A percentile compares a stretch with the other conserved stretches of the same genome.
Conservation (phyloP, 2,113 vertebrate genomes). For the Sceloporus undulatus region DNA sequence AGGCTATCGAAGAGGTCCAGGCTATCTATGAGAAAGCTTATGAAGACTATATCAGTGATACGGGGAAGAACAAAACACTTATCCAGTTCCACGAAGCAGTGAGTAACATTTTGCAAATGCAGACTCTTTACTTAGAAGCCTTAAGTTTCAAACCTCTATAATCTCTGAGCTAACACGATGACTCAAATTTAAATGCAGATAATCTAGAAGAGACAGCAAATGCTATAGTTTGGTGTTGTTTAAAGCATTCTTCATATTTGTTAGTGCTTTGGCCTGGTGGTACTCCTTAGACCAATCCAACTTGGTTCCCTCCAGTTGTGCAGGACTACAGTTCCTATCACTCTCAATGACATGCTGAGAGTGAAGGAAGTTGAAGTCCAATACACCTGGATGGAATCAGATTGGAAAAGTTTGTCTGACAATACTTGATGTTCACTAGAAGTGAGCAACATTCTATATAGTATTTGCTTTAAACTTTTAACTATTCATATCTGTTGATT, state of each 20-base stretch:
- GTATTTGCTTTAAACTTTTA: background rate
- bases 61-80: constrained; percentile 76
- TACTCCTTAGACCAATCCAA: background rate
- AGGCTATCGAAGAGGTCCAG: constrained; percentile 92
- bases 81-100: constrained; percentile 77
- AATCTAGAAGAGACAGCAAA: constrained; percentile 12
- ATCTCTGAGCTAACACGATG: too few species aligned
- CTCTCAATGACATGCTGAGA: background rate
- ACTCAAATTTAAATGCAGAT: constrained; percentile 4
- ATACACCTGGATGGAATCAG: background rate
- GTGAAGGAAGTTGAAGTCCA: background rate
- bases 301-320: background rate
- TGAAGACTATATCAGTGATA: constrained; percentile 79
- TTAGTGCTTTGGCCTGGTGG: background rate
- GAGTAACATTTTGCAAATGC: constrained; percentile 60
- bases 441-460: background rate
- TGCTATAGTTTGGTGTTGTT: constrained; percentile 13
- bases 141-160: too few species aligned
- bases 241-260: background rate
- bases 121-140: background rate
- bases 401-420: background rate
- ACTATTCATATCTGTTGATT: background rate
- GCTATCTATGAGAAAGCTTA: constrained; percentile 85
- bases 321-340: background rate
- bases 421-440: background rate